phyloP scores from a whole-genome alignment of 2,797 vertebrate species.

The Atherinosoma microstoma region DNA sequence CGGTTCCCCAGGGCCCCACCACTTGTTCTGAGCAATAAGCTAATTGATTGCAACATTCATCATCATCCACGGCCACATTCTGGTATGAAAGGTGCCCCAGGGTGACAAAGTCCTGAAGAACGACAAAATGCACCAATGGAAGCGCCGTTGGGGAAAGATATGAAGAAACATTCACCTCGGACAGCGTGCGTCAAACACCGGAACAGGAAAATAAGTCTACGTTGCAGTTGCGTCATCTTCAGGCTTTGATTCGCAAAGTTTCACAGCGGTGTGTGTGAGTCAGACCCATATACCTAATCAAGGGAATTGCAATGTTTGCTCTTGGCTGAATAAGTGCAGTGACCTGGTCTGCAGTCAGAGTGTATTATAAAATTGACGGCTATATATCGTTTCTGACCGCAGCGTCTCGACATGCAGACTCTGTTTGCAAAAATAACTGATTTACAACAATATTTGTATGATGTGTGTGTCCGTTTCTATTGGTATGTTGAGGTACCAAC shows the following conservation, averaged over 20 bases:
- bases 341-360: slow-evolving; percentile 31
- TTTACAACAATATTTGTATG: background rate
- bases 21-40: slow-evolving; percentile 75
- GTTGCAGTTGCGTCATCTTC: slow-evolving; percentile 3
- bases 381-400: slow-evolving; percentile 47
- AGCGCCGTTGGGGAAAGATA: slow-evolving; percentile 46
- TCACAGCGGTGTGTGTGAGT: slow-evolving; percentile 4
- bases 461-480: background rate
- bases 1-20: slow-evolving; percentile 46
- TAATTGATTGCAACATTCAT: slow-evolving; percentile 80
- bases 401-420: slow-evolving; percentile 26
- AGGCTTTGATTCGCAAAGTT: background rate
- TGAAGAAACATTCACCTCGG: slow-evolving; percentile 14
- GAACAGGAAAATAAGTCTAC: slow-evolving; percentile 24
- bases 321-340: slow-evolving; percentile 25
- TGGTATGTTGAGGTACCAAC: background rate
- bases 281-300: slow-evolving; percentile 16
- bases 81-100: slow-evolving; percentile 47
- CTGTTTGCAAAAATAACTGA: background rate
- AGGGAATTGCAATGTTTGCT: slow-evolving; percentile 29
- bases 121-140: slow-evolving; percentile 59
- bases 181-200: slow-evolving; percentile 12
- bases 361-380: slow-evolving; percentile 41
- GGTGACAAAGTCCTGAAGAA: slow-evolving; percentile 52
- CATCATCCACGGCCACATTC: slow-evolving; percentile 55